A percentile compares a stretch with the other conserved stretches of the same genome.
phyloP scores from a whole-genome alignment of 2,888 invertebrate species.

The Caenorhabditis auriculariae region DNA sequence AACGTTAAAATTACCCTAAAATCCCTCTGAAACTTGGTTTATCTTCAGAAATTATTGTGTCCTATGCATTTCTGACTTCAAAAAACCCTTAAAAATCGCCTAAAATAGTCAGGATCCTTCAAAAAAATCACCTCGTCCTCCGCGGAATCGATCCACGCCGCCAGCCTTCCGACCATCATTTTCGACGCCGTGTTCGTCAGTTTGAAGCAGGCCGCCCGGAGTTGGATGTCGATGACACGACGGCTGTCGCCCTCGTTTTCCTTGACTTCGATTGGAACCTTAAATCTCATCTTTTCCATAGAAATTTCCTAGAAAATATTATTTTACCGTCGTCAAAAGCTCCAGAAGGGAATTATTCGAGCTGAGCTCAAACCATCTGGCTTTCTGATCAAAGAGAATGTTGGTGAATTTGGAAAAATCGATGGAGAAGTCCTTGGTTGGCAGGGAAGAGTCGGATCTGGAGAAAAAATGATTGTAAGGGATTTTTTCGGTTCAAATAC shows the following conservation, averaged over 20 bases:
- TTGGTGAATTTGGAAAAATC: constrained; percentile 87
- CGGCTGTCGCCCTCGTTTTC: constrained; percentile 91
- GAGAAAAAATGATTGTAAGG: no score
- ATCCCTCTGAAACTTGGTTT: no score
- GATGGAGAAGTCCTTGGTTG: constrained; percentile 85
- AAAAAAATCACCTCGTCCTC: constrained; percentile 35
- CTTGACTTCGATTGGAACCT: constrained; percentile 89
- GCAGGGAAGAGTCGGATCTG: constrained; percentile 69
- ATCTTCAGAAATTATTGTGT: no score
- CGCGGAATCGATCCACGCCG: constrained; percentile 36
- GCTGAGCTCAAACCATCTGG: constrained; percentile 80
- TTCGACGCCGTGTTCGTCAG: constrained; percentile 46
- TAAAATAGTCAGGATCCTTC: no score
- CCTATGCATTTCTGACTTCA: no score
- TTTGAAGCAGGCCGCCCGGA: constrained; percentile 72
- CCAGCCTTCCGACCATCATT: constrained; percentile 43
- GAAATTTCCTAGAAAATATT: neutral
- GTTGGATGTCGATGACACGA: constrained; percentile 88
- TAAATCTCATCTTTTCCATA: constrained; percentile 62
- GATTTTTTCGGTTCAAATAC: no score
- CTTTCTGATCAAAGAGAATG: constrained; percentile 29
- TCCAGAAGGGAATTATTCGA: constrained; percentile 89
- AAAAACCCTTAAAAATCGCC: no score
- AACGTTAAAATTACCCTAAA: no score
- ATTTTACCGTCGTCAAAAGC: constrained; percentile 71